Evolutionary conservation across 2,888 invertebrate species (phyloP).

Genomic region (Andrena flavipes): DNA sequence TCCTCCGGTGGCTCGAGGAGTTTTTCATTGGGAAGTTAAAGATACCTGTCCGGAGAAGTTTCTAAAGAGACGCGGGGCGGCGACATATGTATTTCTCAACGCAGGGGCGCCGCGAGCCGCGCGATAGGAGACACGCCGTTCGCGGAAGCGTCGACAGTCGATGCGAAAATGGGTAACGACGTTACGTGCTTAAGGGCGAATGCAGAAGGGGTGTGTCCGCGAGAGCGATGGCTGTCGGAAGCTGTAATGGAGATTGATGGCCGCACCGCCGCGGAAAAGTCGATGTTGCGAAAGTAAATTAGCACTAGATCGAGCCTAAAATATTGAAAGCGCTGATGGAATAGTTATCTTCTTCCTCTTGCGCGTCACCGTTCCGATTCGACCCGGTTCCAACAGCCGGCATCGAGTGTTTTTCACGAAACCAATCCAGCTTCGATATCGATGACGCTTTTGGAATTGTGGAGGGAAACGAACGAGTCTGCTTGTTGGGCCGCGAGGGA

Average conservation of each 20-base stretch:
- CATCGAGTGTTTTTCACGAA: conserved; percentile 10
- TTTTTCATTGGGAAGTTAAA: conserved; percentile 24
- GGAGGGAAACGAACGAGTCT: not conserved
- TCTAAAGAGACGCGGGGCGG: not conserved
- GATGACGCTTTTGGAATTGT: conserved; percentile 16
- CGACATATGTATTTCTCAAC: too few species aligned
- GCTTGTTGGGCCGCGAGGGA: not conserved
- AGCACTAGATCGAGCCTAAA: conserved; percentile 64
- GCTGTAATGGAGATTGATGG: conserved; percentile 82
- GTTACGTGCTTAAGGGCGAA: conserved; percentile 75
- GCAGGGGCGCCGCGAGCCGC: too few species aligned
- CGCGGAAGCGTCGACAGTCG: conserved; percentile 34
- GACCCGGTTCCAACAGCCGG: not conserved
- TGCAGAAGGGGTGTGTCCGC: conserved; percentile 68
- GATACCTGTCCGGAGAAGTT: conserved; percentile 23
- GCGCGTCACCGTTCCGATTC: conserved; percentile 6
- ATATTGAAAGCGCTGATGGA: conserved; percentile 65
- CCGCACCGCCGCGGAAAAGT: conserved; percentile 71
- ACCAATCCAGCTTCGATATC: not conserved
- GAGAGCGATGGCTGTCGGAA: conserved; percentile 78
- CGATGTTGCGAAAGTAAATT: conserved; percentile 76
- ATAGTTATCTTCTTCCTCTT: conserved; percentile 42
- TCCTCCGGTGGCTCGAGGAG: not conserved
- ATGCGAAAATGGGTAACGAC: conserved; percentile 71
- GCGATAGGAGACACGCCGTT: not conserved